Evolutionary conservation across 2,888 invertebrate species (phyloP).

Genomic region (Pristionchus arcanus): DNA sequence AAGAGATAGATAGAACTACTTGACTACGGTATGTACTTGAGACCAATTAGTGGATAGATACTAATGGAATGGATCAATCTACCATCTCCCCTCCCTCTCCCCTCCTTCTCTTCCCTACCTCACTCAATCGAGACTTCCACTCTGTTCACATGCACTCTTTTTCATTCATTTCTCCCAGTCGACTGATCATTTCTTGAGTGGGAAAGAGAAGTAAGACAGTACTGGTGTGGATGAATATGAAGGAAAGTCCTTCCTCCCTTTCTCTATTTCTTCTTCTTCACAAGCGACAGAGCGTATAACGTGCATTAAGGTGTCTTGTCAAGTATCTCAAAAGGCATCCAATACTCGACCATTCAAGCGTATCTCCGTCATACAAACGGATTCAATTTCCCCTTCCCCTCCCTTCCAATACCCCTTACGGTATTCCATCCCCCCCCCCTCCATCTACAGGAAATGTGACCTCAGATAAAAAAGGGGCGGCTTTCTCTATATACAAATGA

Average conservation of each 20-base stretch:
- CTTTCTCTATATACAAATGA: conserved; percentile 17
- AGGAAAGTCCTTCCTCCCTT: conserved; percentile 7
- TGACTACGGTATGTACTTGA: conserved; percentile 53
- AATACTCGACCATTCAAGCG: conserved; percentile 49
- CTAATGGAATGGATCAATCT: conserved; percentile 1
- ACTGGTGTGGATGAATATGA: conserved; percentile 40
- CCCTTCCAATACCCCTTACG: conserved; percentile 50
- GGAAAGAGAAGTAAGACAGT: conserved; percentile 51
- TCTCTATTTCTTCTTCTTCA: conserved; percentile 46
- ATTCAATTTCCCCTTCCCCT: conserved; percentile 15
- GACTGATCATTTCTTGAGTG: conserved; percentile 52
- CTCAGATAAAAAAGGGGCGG: conserved; percentile 30
- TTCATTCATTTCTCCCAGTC: conserved; percentile 29
- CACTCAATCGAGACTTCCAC: conserved; percentile 11
- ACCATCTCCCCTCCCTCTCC: background rate
- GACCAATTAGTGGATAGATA: conserved; percentile 42
- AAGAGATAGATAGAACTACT: conserved; percentile 17
- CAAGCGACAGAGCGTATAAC: conserved; percentile 53
- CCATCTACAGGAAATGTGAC: conserved; percentile 31
- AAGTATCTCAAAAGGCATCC: conserved; percentile 53
- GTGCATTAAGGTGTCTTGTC: conserved; percentile 56
- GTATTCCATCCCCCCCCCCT: conserved; percentile 26
- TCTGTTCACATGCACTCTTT: conserved; percentile 52
- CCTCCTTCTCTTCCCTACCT: background rate
- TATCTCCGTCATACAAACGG: conserved; percentile 40